These are phyloP conservation scores for Automeris io DNA, from an alignment of 2,888 invertebrate genomes.

Conservation along the genomic window DNA sequence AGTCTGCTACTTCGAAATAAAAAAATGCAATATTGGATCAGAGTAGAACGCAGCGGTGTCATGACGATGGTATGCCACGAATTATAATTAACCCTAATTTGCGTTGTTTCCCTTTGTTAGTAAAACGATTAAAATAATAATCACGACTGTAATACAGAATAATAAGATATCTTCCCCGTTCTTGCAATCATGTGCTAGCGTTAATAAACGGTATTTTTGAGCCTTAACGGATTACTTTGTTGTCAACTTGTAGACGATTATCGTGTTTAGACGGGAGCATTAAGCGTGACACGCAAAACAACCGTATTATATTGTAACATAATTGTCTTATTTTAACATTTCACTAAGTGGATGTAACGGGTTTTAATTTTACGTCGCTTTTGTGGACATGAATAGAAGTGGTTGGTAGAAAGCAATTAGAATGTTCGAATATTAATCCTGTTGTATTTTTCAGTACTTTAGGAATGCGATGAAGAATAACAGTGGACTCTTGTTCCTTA, in stretches of 20 bases:
- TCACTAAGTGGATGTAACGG: no score
- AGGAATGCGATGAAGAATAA: no score
- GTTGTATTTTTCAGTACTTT: no score
- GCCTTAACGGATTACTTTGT: constrained; percentile 21
- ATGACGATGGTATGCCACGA: constrained; percentile 28
- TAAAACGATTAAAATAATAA: constrained; percentile 67
- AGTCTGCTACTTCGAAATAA: no score
- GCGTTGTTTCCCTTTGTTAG: constrained; percentile 55
- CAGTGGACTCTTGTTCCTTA: no score
- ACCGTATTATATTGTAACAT: no score
- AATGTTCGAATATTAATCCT: no score
- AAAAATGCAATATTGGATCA: constrained; percentile 12
- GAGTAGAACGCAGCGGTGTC: constrained; percentile 26
- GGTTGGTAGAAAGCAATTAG: no score
- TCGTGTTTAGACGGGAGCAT: constrained; percentile 6
- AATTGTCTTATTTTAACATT: no score
- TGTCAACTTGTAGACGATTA: constrained; percentile 20
- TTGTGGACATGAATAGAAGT: no score
- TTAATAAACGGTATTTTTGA: constrained; percentile 24
- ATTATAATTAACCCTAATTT: constrained; percentile 52
- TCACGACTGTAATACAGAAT: constrained; percentile 54
- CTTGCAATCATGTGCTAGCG: constrained; percentile 21
- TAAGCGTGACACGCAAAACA: neutral
- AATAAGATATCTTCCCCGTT: constrained; percentile 47
- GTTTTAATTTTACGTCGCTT: no score